Percentiles rank a stretch among this genome's conserved stretches.
Conservation (phyloP, 2,888 invertebrate genomes). For the Thelaira solivaga region DNA sequence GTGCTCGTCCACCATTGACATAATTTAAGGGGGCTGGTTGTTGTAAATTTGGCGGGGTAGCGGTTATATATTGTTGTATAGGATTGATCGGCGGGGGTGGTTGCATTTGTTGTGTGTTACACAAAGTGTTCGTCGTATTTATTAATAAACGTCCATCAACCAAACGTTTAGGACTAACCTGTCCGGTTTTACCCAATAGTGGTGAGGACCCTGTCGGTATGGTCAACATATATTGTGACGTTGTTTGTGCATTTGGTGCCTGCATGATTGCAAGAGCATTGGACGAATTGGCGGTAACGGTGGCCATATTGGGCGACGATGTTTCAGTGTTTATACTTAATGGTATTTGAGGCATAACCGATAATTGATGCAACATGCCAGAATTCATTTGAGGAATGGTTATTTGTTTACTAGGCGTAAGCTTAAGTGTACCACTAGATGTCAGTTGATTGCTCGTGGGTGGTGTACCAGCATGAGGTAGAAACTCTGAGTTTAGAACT, state of each 20-base stretch:
- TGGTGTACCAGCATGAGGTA: constrained; percentile 71
- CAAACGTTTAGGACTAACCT: constrained; percentile 71
- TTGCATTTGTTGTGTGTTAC: constrained; percentile 61
- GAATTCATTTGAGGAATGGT: constrained; percentile 68
- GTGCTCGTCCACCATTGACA: constrained; percentile 69
- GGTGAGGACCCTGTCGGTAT: constrained; percentile 67
- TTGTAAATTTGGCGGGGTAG: constrained; percentile 64
- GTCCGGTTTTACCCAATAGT: constrained; percentile 65
- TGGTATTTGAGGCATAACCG: constrained; percentile 64
- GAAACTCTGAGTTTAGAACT: constrained; percentile 72
- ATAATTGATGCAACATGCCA: constrained; percentile 67
- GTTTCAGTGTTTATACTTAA: constrained; percentile 64
- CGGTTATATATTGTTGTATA: constrained; percentile 61
- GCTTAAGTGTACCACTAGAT: constrained; percentile 56
- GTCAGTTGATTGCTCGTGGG: constrained; percentile 62
- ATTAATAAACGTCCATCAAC: constrained; percentile 65
- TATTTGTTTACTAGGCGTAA: constrained; percentile 66
- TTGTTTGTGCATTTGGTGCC: constrained; percentile 68
- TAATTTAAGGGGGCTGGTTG: constrained; percentile 69
- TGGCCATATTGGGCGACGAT: constrained; percentile 60
- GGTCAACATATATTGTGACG: constrained; percentile 69
- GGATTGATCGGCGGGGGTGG: constrained; percentile 61
- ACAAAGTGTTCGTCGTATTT: constrained; percentile 64
- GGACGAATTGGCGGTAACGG: constrained; percentile 72
- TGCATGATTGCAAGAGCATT: constrained; percentile 71